These are phyloP conservation scores for Myripristis jacobus DNA, from an alignment of 2,797 vertebrate species.

Conservation along the genomic window DNA sequence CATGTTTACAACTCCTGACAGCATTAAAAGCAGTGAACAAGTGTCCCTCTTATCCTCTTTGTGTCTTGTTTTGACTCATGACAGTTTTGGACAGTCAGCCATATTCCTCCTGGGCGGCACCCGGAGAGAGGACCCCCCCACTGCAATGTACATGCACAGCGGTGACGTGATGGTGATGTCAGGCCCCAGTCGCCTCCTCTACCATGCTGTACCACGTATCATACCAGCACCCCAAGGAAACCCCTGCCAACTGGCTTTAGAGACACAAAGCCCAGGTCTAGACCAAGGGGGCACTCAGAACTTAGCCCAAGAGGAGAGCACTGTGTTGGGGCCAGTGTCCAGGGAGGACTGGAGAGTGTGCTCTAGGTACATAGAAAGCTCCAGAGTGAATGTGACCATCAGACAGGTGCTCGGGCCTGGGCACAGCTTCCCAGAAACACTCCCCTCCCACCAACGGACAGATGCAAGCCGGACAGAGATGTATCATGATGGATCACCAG, in stretches of 20 bases:
- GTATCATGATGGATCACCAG: conserved; percentile 6
- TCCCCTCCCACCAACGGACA: neutral
- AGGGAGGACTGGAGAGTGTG: conserved; percentile 91
- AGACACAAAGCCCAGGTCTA: conserved; percentile 44
- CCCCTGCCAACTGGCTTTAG: conserved; percentile 68
- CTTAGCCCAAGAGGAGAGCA: neutral
- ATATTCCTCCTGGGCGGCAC: conserved; percentile 93
- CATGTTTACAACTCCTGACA: no score
- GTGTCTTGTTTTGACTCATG: conserved; percentile 10
- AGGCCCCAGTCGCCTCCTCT: conserved; percentile 91
- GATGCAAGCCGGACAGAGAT: neutral
- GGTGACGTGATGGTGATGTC: conserved; percentile 98
- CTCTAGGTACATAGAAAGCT: conserved; percentile 87
- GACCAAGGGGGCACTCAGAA: conserved; percentile 61
- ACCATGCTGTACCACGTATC: conserved; percentile 94
- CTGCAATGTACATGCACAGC: conserved; percentile 94
- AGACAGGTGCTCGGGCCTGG: conserved; percentile 90
- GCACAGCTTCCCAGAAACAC: conserved; percentile 81
- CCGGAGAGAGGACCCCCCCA: conserved; percentile 87
- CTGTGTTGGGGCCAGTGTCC: conserved; percentile 69
- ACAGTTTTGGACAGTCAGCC: conserved; percentile 94
- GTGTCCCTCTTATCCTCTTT: no score
- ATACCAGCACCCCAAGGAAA: conserved; percentile 76
- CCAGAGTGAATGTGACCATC: conserved; percentile 93
- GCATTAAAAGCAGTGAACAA: no score